These are phyloP conservation scores for Odobenus rosmarus DNA, from an alignment of 2,113 vertebrate species.

Conservation along the genomic window DNA sequence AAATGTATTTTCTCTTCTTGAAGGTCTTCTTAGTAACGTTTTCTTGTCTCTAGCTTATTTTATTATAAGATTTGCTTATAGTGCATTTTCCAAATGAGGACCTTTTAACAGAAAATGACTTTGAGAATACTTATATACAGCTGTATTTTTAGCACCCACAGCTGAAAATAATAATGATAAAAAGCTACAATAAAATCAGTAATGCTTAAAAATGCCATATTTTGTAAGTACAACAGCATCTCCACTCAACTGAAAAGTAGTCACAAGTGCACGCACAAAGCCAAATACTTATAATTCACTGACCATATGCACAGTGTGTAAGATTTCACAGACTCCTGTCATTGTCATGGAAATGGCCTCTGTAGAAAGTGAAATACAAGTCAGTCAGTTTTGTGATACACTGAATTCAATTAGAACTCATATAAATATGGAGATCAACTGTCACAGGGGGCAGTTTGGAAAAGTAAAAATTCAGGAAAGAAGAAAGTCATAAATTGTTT, in stretches of 20 bases:
- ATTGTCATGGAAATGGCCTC: conserved; percentile 9
- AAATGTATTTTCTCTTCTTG: not conserved
- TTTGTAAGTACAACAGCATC: conserved; percentile 5
- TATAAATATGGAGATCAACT: not conserved
- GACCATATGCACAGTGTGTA: not conserved
- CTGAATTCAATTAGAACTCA: not conserved
- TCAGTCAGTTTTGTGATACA: not conserved
- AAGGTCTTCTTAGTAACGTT: not conserved
- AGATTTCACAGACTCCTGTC: not conserved
- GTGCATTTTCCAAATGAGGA: not conserved
- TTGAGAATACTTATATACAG: conserved; percentile 18
- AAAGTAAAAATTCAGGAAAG: conserved; percentile 10
- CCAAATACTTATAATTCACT: conserved; percentile 17
- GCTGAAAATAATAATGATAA: conserved; percentile 45
- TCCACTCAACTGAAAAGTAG: conserved; percentile 25
- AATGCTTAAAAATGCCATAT: conserved; percentile 38
- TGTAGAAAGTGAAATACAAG: not conserved
- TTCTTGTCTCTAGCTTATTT: not conserved
- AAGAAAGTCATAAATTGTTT: not conserved
- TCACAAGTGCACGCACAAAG: not conserved
- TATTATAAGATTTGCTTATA: not conserved
- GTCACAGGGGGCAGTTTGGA: not conserved
- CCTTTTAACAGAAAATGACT: conserved; percentile 37
- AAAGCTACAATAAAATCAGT: conserved; percentile 42
- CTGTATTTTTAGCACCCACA: conserved; percentile 22